These are phyloP conservation scores for Puffinus mauretanicus DNA, from an alignment of 2,113 vertebrate genomes.

Conservation along the genomic window DNA sequence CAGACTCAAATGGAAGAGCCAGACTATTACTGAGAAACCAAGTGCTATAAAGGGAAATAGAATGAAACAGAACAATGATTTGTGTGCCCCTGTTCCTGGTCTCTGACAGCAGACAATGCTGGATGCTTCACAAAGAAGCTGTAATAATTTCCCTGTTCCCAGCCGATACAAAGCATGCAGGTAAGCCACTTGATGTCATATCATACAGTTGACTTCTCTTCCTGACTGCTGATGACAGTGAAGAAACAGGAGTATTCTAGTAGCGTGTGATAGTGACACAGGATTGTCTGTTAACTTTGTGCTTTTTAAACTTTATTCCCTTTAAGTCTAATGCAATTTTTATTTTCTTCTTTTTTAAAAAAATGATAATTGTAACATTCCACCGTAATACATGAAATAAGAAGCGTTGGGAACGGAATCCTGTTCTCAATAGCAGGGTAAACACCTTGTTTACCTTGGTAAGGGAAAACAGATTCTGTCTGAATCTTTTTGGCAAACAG, in stretches of 20 bases:
- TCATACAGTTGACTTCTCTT: background rate
- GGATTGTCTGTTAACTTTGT: background rate
- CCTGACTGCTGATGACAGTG: background rate
- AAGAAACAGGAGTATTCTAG: background rate
- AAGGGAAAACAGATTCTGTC: background rate
- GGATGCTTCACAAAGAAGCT: background rate
- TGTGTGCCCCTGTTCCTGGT: background rate
- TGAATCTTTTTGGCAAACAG: background rate
- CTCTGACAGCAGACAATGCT: background rate
- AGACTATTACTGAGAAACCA: background rate
- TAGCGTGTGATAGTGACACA: background rate
- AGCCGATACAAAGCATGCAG: background rate
- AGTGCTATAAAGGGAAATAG: background rate
- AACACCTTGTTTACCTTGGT: background rate
- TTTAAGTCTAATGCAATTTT: background rate
- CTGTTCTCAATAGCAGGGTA: background rate
- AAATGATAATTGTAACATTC: background rate
- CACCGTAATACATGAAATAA: too few species aligned
- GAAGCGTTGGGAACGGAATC: background rate
- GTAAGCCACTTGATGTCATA: background rate
- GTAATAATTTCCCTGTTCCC: background rate
- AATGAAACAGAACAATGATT: background rate
- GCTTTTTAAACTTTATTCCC: background rate
- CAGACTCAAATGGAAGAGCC: background rate
- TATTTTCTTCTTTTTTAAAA: background rate